These are phyloP conservation scores for Laterallus jamaicensis DNA, from an alignment of 2,113 vertebrate genomes.

Conservation along the genomic window DNA sequence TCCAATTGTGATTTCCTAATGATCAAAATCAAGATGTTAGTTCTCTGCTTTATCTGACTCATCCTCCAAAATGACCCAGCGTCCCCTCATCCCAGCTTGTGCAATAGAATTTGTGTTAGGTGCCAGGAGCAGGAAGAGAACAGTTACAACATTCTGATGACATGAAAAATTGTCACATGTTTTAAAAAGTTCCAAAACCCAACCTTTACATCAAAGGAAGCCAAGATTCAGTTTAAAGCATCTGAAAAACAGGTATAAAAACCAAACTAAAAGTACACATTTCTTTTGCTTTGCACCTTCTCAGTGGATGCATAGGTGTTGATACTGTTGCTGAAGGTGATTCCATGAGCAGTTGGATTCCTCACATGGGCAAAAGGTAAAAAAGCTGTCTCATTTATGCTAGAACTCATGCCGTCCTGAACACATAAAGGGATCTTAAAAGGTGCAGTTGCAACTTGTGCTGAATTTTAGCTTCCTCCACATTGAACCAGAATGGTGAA, in stretches of 20 bases:
- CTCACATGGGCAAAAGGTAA: neutral
- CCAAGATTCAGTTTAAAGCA: neutral
- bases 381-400: neutral
- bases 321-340: neutral
- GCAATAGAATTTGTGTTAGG: neutral
- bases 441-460: neutral
- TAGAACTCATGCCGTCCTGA: neutral
- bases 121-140: neutral
- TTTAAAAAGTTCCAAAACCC: neutral
- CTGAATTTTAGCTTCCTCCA: neutral
- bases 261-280: rapidly evolving
- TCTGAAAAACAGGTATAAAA: neutral
- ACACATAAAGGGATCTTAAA: neutral
- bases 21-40: neutral
- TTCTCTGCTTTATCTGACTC: neutral
- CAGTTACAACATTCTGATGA: neutral
- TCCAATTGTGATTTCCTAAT: neutral
- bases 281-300: neutral
- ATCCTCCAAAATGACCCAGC: neutral
- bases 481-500: neutral
- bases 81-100: neutral
- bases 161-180: neutral
- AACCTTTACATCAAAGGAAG: neutral
- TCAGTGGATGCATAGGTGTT: neutral
- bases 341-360: neutral